Conservation (phyloP, 2,113 vertebrate species). For the Perccottus glenii region DNA sequence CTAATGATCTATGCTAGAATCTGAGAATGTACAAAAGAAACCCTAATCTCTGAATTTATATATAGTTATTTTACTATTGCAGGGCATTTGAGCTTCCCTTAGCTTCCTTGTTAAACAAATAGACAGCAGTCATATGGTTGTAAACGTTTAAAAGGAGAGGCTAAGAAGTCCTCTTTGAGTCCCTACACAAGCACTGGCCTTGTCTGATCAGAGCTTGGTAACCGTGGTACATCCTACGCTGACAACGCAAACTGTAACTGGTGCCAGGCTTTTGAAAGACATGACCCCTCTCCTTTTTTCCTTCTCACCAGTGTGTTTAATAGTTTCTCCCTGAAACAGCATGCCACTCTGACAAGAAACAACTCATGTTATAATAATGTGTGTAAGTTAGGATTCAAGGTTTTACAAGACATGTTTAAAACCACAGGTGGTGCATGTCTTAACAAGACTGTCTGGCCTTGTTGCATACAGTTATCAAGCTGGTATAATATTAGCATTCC, state of each 20-base stretch:
- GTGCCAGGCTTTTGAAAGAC: conserved; percentile 23
- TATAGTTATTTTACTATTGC: too few species aligned
- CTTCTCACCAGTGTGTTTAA: background rate
- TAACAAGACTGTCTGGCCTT: background rate
- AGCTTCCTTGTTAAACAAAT: conserved; percentile 37
- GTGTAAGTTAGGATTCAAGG: background rate
- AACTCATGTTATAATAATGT: background rate
- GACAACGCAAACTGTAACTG: conserved; percentile 28
- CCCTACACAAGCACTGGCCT: conserved; percentile 58
- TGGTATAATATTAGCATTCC: conserved; percentile 2
- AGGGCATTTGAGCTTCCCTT: too few species aligned
- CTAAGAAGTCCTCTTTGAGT: conserved; percentile 66
- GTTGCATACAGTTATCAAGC: background rate
- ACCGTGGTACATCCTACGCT: conserved; percentile 43
- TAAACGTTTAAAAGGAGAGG: conserved; percentile 20
- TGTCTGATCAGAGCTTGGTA: conserved; percentile 49
- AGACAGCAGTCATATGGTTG: conserved; percentile 25
- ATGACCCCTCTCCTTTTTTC: background rate
- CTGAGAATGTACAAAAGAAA: too few species aligned
- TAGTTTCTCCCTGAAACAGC: background rate
- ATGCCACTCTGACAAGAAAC: too few species aligned
- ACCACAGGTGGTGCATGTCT: background rate
- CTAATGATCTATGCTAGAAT: too few species aligned
- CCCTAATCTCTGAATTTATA: too few species aligned
- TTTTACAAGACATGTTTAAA: background rate